Conservation (phyloP, 2,888 invertebrate species). For the Aricia artaxerxes region DNA sequence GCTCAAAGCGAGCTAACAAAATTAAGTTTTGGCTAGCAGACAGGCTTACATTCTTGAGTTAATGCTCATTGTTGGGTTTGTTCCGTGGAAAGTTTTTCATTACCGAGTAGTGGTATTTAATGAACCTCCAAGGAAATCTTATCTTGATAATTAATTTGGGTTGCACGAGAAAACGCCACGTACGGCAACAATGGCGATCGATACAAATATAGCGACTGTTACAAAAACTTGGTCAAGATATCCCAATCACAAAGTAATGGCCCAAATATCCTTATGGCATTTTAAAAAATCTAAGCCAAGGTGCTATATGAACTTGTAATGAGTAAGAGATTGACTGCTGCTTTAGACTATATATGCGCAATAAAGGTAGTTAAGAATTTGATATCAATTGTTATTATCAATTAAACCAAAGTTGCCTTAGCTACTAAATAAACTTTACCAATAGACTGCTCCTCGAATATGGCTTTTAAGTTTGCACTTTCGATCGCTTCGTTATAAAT, state of each 20-base stretch:
- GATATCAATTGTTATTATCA: no score
- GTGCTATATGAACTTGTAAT: no score
- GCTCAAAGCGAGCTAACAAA: no score
- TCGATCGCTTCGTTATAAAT: not conserved
- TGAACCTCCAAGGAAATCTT: not conserved
- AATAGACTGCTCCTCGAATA: not conserved
- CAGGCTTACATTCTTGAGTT: not conserved
- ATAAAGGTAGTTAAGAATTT: no score
- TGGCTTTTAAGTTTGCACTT: not conserved
- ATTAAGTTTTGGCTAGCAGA: not conserved
- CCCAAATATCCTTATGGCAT: no score
- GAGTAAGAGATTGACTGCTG: no score
- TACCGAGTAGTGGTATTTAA: not conserved
- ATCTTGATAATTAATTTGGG: conserved; percentile 19
- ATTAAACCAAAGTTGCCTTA: no score
- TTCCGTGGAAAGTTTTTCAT: not conserved
- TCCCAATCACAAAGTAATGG: no score
- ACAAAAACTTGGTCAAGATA: not conserved
- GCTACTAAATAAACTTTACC: not conserved
- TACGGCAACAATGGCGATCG: not conserved
- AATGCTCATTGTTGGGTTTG: not conserved
- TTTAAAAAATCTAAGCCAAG: no score
- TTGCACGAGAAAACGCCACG: not conserved
- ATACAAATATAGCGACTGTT: not conserved
- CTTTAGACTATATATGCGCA: no score